Conservation (phyloP, 1,140 invertebrate genomes). For the Temnothorax longispinosus region DNA sequence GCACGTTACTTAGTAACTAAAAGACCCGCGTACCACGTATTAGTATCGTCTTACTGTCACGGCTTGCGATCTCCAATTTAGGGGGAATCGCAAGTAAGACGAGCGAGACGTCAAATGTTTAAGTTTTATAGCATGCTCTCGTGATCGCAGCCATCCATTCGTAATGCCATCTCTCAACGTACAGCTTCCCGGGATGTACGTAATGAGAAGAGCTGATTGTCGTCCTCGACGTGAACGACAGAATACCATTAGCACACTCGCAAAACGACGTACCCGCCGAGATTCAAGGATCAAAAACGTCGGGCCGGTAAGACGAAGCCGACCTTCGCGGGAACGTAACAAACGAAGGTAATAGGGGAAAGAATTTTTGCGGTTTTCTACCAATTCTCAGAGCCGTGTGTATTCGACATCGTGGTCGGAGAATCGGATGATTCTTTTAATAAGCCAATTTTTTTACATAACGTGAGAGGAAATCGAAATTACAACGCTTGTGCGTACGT, state of each 20-base stretch:
- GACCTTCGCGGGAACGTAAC: slow-evolving; percentile 6
- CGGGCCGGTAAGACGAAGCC: not conserved
- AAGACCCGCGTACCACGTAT: slow-evolving; percentile 44
- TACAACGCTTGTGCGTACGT: slow-evolving; percentile 29
- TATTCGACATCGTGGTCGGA: not conserved
- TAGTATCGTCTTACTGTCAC: slow-evolving; percentile 37
- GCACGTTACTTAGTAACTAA: slow-evolving; percentile 20
- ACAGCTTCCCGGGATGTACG: not conserved
- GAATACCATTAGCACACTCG: slow-evolving; percentile 20
- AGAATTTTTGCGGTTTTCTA: slow-evolving; percentile 27
- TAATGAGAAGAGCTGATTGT: slow-evolving; percentile 24
- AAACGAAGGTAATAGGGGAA: not conserved
- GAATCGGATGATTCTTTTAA: slow-evolving; percentile 1
- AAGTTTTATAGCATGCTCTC: slow-evolving; percentile 37
- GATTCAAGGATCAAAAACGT: slow-evolving; percentile 24
- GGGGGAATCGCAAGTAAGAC: not conserved
- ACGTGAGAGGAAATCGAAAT: not conserved
- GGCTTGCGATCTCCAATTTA: not conserved
- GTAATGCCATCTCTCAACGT: not conserved
- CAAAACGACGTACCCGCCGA: slow-evolving; percentile 12
- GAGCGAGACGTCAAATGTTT: slow-evolving; percentile 28
- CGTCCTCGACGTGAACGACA: slow-evolving; percentile 39
- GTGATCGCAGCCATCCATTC: not conserved
- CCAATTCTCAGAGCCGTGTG: slow-evolving; percentile 1
- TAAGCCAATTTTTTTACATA: slow-evolving; percentile 36